Percentiles rank a stretch among this genome's conserved stretches.
Evolutionary conservation across 2,113 vertebrate genomes (phyloP).

Genomic region (Microcebus tavaratra): DNA sequence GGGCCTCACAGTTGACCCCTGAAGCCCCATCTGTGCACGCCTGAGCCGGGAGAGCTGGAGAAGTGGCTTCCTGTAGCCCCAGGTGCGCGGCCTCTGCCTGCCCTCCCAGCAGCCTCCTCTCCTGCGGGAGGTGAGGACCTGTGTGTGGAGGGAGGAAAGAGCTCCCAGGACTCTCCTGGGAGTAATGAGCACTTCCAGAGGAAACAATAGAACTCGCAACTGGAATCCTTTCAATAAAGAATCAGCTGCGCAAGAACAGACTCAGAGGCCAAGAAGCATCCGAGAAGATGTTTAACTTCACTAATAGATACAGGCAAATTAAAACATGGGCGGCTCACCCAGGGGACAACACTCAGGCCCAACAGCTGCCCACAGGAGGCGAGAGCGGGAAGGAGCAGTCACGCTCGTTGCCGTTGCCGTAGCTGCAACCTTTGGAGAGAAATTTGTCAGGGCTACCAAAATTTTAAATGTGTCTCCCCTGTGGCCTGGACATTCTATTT

Average conservation of each 20-base stretch:
- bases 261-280: neutral
- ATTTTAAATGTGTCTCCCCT: neutral
- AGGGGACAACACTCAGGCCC: neutral
- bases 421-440: neutral
- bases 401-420: neutral
- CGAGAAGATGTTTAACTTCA: neutral
- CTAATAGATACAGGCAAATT: neutral
- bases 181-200: conserved; percentile 26
- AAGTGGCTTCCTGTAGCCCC: neutral
- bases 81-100: neutral
- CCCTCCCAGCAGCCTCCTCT: neutral
- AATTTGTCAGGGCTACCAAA: neutral
- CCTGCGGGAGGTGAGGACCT: neutral
- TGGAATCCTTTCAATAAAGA: neutral
- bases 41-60: neutral
- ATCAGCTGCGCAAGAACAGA: neutral
- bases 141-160: neutral
- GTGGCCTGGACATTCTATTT: neutral
- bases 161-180: neutral
- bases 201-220: conserved; percentile 43
- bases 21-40: neutral
- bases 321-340: neutral
- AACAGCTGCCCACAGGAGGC: accelerated
- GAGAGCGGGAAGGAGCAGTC: too few relatives aligned
- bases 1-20: neutral